Evolutionary conservation across 2,888 invertebrate genomes (phyloP).

Genomic region (Lacanobia oleracea): DNA sequence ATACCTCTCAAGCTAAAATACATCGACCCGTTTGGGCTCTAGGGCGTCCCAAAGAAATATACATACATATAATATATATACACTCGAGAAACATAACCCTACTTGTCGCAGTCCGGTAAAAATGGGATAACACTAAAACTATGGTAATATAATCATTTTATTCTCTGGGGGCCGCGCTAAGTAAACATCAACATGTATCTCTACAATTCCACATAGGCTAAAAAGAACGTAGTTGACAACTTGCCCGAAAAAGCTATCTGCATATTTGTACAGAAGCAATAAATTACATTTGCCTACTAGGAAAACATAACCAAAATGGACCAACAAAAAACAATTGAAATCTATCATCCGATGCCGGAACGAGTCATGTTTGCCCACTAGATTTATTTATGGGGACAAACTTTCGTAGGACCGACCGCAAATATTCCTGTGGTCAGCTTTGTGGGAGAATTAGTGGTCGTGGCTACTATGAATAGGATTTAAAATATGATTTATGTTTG

Average conservation of each 20-base stretch:
- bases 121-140: no score
- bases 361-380: constrained; percentile 42
- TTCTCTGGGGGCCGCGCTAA: no score
- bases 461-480: constrained; percentile 12
- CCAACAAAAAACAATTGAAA: constrained; percentile 50
- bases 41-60: no score
- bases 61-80: no score
- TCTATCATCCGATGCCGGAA: constrained; percentile 42
- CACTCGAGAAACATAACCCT: no score
- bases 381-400: constrained; percentile 44
- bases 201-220: no score
- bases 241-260: background rate
- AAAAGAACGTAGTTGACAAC: background rate
- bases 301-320: constrained; percentile 13
- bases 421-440: constrained; percentile 38
- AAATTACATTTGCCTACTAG: constrained; percentile 29
- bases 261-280: constrained; percentile 11
- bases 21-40: no score
- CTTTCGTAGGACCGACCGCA: constrained; percentile 27
- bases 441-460: constrained; percentile 4
- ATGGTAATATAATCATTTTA: no score
- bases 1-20: no score
- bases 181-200: background rate
- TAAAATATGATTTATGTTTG: constrained; percentile 19
- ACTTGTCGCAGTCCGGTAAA: no score